Evolutionary conservation across 2,797 vertebrate species (phyloP).

Genomic region (Pantherophis alleghaniensis): DNA sequence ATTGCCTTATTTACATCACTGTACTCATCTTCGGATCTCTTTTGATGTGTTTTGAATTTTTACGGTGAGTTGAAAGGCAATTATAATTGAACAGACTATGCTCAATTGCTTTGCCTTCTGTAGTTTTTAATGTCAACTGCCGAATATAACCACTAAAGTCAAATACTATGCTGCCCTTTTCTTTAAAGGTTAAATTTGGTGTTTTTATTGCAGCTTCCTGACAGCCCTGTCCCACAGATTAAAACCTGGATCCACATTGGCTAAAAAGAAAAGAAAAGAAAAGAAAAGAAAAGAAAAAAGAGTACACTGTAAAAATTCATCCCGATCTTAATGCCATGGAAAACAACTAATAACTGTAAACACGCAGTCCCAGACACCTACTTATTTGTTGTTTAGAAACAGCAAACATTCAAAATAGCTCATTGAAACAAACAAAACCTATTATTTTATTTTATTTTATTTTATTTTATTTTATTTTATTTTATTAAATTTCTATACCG

Average conservation of each 20-base stretch:
- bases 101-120: not conserved
- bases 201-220: not conserved
- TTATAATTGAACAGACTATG: not conserved
- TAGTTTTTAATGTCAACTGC: not conserved
- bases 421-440: not conserved
- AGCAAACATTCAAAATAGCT: not conserved
- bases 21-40: not conserved
- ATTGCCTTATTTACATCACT: not conserved
- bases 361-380: not conserved
- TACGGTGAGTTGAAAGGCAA: not conserved
- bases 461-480: too few relatives aligned
- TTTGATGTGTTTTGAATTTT: not conserved
- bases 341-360: not conserved
- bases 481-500: too few relatives aligned
- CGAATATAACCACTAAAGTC: slow-evolving; percentile 1
- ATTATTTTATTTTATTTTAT: too few relatives aligned
- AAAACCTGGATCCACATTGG: not conserved
- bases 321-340: not conserved
- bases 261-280: not conserved
- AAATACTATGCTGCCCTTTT: not conserved
- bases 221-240: not conserved
- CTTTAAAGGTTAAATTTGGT: slow-evolving; percentile 6
- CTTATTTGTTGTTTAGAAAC: not conserved
- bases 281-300: too few relatives aligned
- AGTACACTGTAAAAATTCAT: not conserved